Base-by-base conservation (phyloP, 1,140 invertebrate species). In the Halyomorpha halys region DNA sequence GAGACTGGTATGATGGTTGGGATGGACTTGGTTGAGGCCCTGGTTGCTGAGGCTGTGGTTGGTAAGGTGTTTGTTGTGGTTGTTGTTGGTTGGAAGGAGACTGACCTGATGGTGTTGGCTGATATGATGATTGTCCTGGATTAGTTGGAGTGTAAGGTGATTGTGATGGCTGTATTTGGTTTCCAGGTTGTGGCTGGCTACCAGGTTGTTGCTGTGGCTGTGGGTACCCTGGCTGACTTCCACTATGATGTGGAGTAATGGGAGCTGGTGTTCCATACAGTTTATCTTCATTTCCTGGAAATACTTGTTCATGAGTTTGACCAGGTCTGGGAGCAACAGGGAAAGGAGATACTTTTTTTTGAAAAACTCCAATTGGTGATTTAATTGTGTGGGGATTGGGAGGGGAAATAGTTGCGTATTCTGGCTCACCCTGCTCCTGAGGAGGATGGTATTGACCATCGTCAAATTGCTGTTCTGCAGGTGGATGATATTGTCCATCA, bases 401-500 rank as follows among this genome's bases (percentile, higher is more conserved):
- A 34, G 63, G 45, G 11, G 34, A 21, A 16, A 51, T 65, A 23
- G 64, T 65, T 16, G 27, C 25, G 3, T 18, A 21, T 49, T 25
- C 19, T 49, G n/a, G 21, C 18, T 39, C 25, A 8, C 63, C 63
- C 15, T 45, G 45, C 16, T 54, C 39, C 39, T 62, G 60, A 51
- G 59, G 11, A 18, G 62, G 62, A 18, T 59, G 34, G 23, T 63
- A 66, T 19, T 63, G 65, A 21, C 61, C 61, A 60, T 63, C 60
- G 51, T 63, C 61, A 23, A 61, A 65, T n/a, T 51, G 15, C n/a
- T 19, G 18, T 59, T 47, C 25, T 23, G 19, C 25, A 59, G 30
- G 53, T 34, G 65, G 65, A 21, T 68, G 65, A 62, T 76, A 77
- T 62, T 72, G 73, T 18, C 76, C 77, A 68, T 80, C 77, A 61